Evolutionary conservation across 2,888 invertebrate species (phyloP), one percentile per base, ranked within the genome.

Genomic region (Scaptomyza cyrtandrae): DNA sequence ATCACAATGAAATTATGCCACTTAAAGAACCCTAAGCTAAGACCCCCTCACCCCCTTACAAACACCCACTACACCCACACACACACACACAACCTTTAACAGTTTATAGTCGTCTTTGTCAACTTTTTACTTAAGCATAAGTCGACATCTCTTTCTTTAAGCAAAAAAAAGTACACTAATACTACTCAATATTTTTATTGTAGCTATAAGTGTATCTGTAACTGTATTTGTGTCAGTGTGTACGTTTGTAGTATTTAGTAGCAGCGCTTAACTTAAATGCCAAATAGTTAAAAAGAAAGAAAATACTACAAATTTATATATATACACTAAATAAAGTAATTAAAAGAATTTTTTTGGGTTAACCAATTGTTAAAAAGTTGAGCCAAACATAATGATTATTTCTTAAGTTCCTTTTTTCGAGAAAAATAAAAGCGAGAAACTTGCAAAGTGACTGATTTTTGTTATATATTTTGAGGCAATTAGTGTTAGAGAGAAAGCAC

Each of bases 381-480:
- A 71, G 67, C 66, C 69, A 67, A 60, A 54, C 60, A 71, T 80
- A 64, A 67, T 54, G 68, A 75, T 74, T 71, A 65, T 65, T 75
- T 67, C 81, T 86, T 81, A 86, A 75, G 85, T 87, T 82, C 87
- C 80, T 86, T 81, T 81, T 78, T 78, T 76, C 58, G 63, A 66
- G 62, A 14, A 66, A 64, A 44, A 43, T 39, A 62, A 66, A 50
- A 50, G 63, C 63, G 65, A 71, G 50, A 63, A 77, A 72, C 57
- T 61, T 59, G 79, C 50, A 76, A 88, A 80, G 75, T 70, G 89
- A 89, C 89, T 89, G 90, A 89, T 87, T 89, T 84, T 89, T 86
- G 80, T 90, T 90, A 80, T 82, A 75, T 86, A 75, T 83, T 86
- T 85, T 82, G 77, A 86, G 48, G 70, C 66, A 83, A 83, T 63